Evolutionary conservation across 2,888 invertebrate genomes (phyloP).

Genomic region (Spatulosminthurus flaviceps): DNA sequence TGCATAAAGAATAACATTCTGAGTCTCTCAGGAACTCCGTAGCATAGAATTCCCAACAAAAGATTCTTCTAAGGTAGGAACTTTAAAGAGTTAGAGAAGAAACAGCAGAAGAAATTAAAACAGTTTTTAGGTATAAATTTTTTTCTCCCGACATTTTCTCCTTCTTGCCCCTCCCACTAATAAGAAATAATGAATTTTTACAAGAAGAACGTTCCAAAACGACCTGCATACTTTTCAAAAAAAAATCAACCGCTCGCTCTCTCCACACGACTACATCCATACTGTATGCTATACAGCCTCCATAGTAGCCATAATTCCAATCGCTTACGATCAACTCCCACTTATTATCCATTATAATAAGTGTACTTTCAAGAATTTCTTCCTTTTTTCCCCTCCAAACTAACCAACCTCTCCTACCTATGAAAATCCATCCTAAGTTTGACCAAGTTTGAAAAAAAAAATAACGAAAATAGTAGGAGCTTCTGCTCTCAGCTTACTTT

Average conservation of each 20-base stretch:
- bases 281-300: too few species aligned
- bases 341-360: slow-evolving; percentile 14
- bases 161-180: slow-evolving; percentile 7
- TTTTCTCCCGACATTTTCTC: background rate
- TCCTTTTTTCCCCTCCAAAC: background rate
- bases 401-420: too few species aligned
- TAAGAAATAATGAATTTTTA: slow-evolving; percentile 28
- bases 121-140: slow-evolving; percentile 30
- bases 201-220: slow-evolving; percentile 12
- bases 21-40: too few species aligned
- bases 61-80: background rate
- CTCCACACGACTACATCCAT: background rate
- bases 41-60: too few species aligned
- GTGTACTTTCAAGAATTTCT: background rate
- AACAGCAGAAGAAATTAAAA: slow-evolving; percentile 16
- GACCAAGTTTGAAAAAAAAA: too few species aligned
- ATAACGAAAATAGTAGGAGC: too few species aligned
- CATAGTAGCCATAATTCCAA: background rate
- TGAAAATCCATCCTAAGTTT: too few species aligned
- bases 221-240: background rate
- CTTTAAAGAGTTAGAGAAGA: background rate
- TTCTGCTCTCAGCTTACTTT: too few species aligned
- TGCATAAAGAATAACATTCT: too few species aligned
- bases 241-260: background rate
- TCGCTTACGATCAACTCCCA: slow-evolving; percentile 13